Conservation (phyloP, 2,113 vertebrate species). For the Leptosomus discolor region DNA sequence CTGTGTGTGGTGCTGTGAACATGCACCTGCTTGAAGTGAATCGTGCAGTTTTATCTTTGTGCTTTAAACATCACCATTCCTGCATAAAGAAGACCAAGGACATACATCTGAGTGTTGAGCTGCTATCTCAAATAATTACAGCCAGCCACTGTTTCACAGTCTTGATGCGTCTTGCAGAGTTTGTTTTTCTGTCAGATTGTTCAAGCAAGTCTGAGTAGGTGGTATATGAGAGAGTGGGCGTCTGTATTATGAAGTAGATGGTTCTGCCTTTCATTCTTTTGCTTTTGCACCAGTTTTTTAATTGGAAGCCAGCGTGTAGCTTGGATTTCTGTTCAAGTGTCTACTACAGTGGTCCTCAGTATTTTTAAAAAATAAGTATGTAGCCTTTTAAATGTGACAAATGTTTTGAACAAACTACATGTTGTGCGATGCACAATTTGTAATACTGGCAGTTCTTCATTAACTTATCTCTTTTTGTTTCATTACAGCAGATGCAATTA, state of each 20-base stretch:
- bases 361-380: background rate
- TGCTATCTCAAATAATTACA: background rate
- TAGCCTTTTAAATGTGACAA: background rate
- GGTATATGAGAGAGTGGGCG: background rate
- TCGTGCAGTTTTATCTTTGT: background rate
- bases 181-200: background rate
- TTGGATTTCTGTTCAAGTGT: background rate
- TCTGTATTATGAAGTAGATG: background rate
- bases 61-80: background rate
- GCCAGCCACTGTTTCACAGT: background rate
- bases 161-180: background rate
- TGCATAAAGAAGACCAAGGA: background rate
- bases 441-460: background rate
- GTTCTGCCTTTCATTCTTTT: background rate
- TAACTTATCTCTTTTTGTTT: constrained; percentile 14
- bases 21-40: background rate
- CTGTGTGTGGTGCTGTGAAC: background rate
- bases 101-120: background rate
- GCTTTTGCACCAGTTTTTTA: background rate
- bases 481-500: constrained; percentile 91
- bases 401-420: background rate
- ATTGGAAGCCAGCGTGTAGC: background rate
- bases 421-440: background rate
- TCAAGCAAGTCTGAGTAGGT: background rate
- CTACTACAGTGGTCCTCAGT: background rate